phyloP scores from a whole-genome alignment of 2,888 invertebrate species.

The Drosophila ustulata region DNA sequence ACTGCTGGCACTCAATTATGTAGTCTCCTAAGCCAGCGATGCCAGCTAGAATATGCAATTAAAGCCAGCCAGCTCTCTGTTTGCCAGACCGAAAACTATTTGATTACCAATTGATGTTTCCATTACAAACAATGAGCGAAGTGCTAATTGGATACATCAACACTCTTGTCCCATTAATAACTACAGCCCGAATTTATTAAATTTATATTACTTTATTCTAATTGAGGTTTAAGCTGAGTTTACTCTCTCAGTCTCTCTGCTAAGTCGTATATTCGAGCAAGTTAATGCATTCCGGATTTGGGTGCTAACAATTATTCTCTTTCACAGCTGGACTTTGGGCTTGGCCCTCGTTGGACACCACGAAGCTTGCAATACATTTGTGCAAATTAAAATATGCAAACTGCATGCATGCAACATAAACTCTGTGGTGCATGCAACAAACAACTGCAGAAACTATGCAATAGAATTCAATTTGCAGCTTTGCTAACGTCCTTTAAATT shows the following conservation, averaged over 20 bases:
- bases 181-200: background rate
- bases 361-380: background rate
- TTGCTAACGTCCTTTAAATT: too few relatives aligned
- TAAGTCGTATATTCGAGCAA: background rate
- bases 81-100: conserved; percentile 55
- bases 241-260: background rate
- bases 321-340: background rate
- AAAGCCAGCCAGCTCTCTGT: conserved; percentile 31
- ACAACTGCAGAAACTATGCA: background rate
- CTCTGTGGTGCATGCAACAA: conserved; percentile 1
- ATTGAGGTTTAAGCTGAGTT: background rate
- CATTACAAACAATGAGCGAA: conserved; percentile 41
- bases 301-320: conserved; percentile 1
- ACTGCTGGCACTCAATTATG: conserved; percentile 70
- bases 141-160: conserved; percentile 25
- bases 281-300: background rate
- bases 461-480: background rate
- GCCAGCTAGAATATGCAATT: conserved; percentile 70
- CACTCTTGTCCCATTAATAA: conserved; percentile 3
- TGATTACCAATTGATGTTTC: conserved; percentile 75
- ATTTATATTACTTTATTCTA: background rate
- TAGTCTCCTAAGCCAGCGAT: conserved; percentile 57
- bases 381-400: conserved; percentile 1
- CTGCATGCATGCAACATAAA: background rate
- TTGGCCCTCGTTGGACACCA: background rate